Evolutionary conservation across 1,140 invertebrate species (phyloP), one percentile per base, ranked within the genome.

Genomic region (Varroa destructor): DNA sequence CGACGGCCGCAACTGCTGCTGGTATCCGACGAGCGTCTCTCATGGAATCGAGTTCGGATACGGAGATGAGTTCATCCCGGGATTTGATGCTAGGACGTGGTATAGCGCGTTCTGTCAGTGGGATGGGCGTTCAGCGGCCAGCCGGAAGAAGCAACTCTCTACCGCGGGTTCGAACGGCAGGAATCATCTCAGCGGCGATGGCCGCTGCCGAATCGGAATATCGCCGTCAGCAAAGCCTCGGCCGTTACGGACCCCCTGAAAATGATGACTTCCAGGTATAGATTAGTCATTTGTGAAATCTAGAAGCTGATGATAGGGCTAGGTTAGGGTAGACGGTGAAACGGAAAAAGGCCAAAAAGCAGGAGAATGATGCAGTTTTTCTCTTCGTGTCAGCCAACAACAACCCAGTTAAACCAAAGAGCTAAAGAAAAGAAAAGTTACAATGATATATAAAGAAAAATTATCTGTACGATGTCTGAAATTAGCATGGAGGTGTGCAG

Each of bases 1-100:
- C 73, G 74, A 83, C 85, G 40, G 87, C 1, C 72, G 73, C 78
- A 80, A 72, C 71, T 76, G 36, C 74, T 79, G 40, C 76, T 76
- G 6, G 75, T 73, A 56, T 74, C 73, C 56, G 71, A 76, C 72
- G 55, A 75, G 61, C 72, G 14, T 54, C 72, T 43, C 37, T 70
- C 14, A 67, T 57, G 55, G 46, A 46, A 61, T 73, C 72, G 64
- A 73, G 56, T 56, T 67, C 61, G 40, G 61, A 67, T 46, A 67
- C 61, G 40, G 61, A 67, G 61, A 67, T 67, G 61, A 36, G 61
- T 40, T 67, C 61, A 40, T 67, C 61, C 61, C 61, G 61, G 37
- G 61, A 67, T 37, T 3, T 67, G 2, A 43, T 67, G 76, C 74
- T 64, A 73, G 76, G 46, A 75, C 77, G 73, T 72, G 75, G 42